These are phyloP conservation scores for Oithona nana DNA, from an alignment of 2,888 invertebrate species.

Conservation along the genomic window DNA sequence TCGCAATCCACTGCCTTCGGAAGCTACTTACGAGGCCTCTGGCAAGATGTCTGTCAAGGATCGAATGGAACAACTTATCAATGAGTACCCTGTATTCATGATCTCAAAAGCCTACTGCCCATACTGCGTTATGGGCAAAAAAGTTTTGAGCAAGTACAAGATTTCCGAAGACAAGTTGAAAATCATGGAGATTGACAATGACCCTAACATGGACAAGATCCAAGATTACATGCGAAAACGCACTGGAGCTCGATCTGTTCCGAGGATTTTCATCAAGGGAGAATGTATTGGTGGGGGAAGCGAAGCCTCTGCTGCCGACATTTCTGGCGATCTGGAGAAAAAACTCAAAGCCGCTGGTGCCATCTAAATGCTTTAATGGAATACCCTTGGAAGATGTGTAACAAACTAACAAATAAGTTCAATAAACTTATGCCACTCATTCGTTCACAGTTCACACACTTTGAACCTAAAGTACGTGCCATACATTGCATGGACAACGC, in stretches of 20 bases:
- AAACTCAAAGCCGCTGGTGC: constrained; percentile 21
- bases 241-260: constrained; percentile 70
- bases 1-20: no score
- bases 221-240: constrained; percentile 56
- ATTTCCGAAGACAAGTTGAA: constrained; percentile 17
- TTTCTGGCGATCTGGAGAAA: constrained; percentile 42
- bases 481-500: no score
- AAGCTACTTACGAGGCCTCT: no score
- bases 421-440: no score
- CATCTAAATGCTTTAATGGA: no score
- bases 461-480: no score
- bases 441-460: no score
- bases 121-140: constrained; percentile 71
- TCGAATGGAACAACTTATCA: background rate
- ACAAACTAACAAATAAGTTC: no score
- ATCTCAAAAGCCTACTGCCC: constrained; percentile 81
- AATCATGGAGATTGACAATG: constrained; percentile 53
- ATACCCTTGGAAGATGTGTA: no score
- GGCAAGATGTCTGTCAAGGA: background rate
- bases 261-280: constrained; percentile 79
- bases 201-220: constrained; percentile 53
- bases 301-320: constrained; percentile 55
- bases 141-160: constrained; percentile 3
- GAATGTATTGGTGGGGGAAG: constrained; percentile 78
- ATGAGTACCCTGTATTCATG: constrained; percentile 47